Base-by-base conservation (phyloP, 2,888 invertebrate genomes). In the Lepeophtheirus nordmannii region DNA sequence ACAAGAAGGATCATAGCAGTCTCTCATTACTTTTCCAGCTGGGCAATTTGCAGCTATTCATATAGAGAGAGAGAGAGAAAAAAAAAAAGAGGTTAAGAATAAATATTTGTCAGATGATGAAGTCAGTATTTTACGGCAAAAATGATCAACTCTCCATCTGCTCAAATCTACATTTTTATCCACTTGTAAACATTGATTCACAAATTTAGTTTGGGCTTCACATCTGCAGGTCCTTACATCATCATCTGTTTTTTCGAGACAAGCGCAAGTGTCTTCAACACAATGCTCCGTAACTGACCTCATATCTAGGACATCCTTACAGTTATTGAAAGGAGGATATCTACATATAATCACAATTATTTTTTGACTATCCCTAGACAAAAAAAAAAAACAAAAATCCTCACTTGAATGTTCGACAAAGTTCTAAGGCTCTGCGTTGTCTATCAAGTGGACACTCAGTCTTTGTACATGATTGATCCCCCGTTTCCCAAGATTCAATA, bases 1-100 rank as follows among this genome's bases (percentile, higher is more conserved):
- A 30, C 60, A 60, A 22, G 60, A 30, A 23, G 60, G 17, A 22
- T 60, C 39, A 23, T 60, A 38, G 23, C 60, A 60, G n/a, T 60
- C 60, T 30, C 39, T 60, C 14, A 20, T 14, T 17, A 60, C 39
- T 7, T 60, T 17, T n/a, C 60, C 60, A 2, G 8, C 14, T 14
- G 60, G 60, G n/a, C 60, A 60, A 1, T 60, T 23, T 1, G 60
- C 30, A 12, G 20, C 60, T 60, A n/a, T n/a, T n/a, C n/a, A n/a
- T n/a, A n/a, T n/a, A 30, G 14, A 60, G 7, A 46, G 17, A 46
- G n/a, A 46, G 8, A 46, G 17, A 8, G 2, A 46, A 5, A 46
- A n/a, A 8, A 46, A n/a, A 46, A n/a, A n/a, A 5, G 8, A n/a
- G 53, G 14, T 46, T 5, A n/a, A 46, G 2, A n/a, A n/a, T 5